Evolutionary conservation across 2,113 vertebrate species (phyloP).

Genomic region (Amphiprion percula): DNA sequence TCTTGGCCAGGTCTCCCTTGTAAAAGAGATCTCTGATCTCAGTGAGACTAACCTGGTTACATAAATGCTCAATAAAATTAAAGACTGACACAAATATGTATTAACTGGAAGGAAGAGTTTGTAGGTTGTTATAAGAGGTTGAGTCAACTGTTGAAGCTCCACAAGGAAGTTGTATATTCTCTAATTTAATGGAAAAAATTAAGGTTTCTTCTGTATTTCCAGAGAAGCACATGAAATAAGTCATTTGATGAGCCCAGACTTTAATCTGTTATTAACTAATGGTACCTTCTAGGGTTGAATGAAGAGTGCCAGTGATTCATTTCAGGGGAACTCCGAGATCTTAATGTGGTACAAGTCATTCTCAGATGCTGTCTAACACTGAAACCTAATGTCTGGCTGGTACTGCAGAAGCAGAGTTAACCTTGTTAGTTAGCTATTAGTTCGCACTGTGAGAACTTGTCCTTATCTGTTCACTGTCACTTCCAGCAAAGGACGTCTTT

Average conservation of each 20-base stretch:
- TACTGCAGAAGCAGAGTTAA: conserved; percentile 32
- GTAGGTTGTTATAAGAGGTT: neutral
- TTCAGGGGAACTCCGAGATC: conserved; percentile 24
- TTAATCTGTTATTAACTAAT: neutral
- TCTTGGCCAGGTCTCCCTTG: too few relatives aligned
- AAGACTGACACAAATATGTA: too few relatives aligned
- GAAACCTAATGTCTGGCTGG: conserved; percentile 53
- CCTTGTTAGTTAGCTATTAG: conserved; percentile 33
- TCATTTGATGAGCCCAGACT: neutral
- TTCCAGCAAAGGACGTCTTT: neutral
- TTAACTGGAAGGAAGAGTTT: neutral
- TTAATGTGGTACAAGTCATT: conserved; percentile 4
- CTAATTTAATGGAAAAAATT: neutral
- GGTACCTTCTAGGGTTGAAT: neutral
- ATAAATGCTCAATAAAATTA: too few relatives aligned
- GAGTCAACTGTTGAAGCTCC: neutral
- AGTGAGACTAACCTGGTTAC: too few relatives aligned
- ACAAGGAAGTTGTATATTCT: neutral
- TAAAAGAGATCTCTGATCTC: too few relatives aligned
- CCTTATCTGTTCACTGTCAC: conserved; percentile 18
- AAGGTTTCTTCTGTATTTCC: too few relatives aligned
- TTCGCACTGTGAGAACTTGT: neutral
- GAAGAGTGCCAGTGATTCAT: neutral
- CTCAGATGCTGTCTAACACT: conserved; percentile 9
- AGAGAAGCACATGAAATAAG: too few relatives aligned